phyloP scores from a whole-genome alignment of 2,888 invertebrate genomes.

The Drosophila neonasuta region DNA sequence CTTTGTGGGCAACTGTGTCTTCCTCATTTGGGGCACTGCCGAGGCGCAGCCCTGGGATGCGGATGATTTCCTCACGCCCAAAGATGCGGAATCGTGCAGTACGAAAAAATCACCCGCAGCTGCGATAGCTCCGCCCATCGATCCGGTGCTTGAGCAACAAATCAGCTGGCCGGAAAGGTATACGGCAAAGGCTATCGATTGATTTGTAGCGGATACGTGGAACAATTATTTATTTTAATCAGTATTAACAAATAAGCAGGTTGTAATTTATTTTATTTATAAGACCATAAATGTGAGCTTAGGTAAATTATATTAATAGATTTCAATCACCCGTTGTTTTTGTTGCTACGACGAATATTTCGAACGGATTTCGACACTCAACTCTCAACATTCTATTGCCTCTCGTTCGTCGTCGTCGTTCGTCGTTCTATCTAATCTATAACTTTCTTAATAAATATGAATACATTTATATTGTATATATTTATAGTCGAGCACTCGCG shows the following conservation, averaged over 20 bases:
- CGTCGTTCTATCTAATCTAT: constrained; percentile 31
- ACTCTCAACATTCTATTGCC: constrained; percentile 19
- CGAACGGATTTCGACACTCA: constrained; percentile 33
- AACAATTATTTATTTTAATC: constrained; percentile 61
- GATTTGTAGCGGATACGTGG: constrained; percentile 27
- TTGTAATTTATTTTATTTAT: constrained; percentile 74
- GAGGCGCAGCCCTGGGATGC: constrained; percentile 88
- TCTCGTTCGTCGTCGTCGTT: background rate
- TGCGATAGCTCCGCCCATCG: constrained; percentile 52
- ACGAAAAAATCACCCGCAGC: constrained; percentile 11
- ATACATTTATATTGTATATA: constrained; percentile 26
- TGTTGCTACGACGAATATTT: constrained; percentile 25
- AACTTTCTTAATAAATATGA: constrained; percentile 30
- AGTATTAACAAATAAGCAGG: constrained; percentile 69
- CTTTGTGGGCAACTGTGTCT: constrained; percentile 87
- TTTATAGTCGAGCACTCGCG: constrained; percentile 1
- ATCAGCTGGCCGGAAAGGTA: constrained; percentile 52
- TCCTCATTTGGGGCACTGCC: constrained; percentile 86
- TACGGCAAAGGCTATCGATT: constrained; percentile 53
- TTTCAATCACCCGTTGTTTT: constrained; percentile 32
- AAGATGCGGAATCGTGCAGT: constrained; percentile 47
- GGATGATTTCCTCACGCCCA: constrained; percentile 81
- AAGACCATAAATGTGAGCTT: constrained; percentile 54
- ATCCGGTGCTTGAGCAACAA: constrained; percentile 62
- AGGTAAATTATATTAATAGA: constrained; percentile 61